Evolutionary conservation across 2,113 vertebrate genomes (phyloP), one percentile per base, ranked within the genome.

Genomic region (Eretmochelys imbricata): DNA sequence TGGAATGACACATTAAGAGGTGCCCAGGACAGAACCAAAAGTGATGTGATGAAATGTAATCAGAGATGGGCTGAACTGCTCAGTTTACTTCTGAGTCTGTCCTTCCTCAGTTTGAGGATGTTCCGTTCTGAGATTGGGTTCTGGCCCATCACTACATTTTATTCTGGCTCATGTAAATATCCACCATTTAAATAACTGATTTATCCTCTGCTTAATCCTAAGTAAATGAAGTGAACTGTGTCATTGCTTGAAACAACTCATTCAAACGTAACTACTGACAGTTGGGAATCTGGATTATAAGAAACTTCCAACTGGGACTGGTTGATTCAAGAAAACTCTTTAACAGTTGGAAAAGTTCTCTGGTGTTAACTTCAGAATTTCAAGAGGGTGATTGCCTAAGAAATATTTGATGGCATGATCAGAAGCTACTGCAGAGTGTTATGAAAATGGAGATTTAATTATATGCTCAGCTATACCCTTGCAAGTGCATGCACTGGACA

Each of bases 291-390:
- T 50, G 31, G 46, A 51, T 59, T 78, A 78, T 62, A 57, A 35
- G 49, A 91, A 83, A 76, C 38, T 75, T 42, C 42, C 51, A 55
- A 16, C 83, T 55, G 53, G 86, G 76, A 62, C 8, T 12, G 8
- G 16, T 20, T 85, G 76, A n/a, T 85, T 75, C 91, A 92, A 2
- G 50, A 84, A 62, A 86, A 90, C 17, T 51, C 50, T 48, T 48
- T 65, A 27, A 6, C 20, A n/a, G 27, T 0, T 89, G 80, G 80
- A 81, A 76, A 85, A 89, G 22, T 62, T 65, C 76, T 81, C 54
- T 89, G 76, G 29, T 50, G 55, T 27, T 38, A 24, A 92, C 62
- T 50, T 89, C 57, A 93, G 50, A 81, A 87, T 82, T 93, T 94
- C 65, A n/a, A 81, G 82, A 62, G 46, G 76, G 22, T 46, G 20